Base-by-base conservation (phyloP, 2,888 invertebrate genomes). In the Incurvaria masculella region DNA sequence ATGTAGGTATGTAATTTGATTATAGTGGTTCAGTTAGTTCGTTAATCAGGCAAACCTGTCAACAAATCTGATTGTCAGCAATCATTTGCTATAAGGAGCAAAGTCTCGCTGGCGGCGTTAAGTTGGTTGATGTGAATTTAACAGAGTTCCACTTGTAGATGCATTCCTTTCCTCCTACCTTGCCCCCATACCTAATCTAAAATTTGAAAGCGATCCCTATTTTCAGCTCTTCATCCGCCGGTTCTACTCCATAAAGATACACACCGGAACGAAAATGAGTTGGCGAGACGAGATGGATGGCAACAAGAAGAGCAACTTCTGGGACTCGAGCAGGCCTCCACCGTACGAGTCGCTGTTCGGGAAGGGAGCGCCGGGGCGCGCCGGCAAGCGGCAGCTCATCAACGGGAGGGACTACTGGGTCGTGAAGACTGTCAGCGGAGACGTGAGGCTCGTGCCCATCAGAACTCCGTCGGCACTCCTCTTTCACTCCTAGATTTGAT, bases 391-490 rank as follows among this genome's bases (percentile, higher is more conserved):
- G 49, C 79, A 80, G 57, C 72, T 81, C 4, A 84, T 91, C 33
- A 91, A 91, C 57, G 91, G 91, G 0, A 79, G 89, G 44, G 87
- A 89, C 59, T 91, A 91, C 65, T 86, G 86, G 68, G 82, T 89
- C 0, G 78, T 84, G 21, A 81, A 81, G 16, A 80, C 81, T 18
- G 67, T 73, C 2, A 79, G 74, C 49, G 88, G 88, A 0, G 82
- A 82, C 18, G 83, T 72, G n/a, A 81, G 84, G 55, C 72, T 91
- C 49, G 82, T 91, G 45, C 91, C 91, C 0, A 79, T 87, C 0
- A 71, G 90, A 54, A 82, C 87, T 2, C 89, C 91, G 0, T 91
- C 91, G 0, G 89, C 91, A 11, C 82, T 89, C 44, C 68, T 91
- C 4, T 91, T 89, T 69, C 86, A 87, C 4, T 33, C 83, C 80